Evolutionary conservation across 30 jellyfish, hydroid and myxozoan genomes (phyloP), one percentile per base, ranked within the genome.

Genomic region (Chironex yamaguchii): DNA sequence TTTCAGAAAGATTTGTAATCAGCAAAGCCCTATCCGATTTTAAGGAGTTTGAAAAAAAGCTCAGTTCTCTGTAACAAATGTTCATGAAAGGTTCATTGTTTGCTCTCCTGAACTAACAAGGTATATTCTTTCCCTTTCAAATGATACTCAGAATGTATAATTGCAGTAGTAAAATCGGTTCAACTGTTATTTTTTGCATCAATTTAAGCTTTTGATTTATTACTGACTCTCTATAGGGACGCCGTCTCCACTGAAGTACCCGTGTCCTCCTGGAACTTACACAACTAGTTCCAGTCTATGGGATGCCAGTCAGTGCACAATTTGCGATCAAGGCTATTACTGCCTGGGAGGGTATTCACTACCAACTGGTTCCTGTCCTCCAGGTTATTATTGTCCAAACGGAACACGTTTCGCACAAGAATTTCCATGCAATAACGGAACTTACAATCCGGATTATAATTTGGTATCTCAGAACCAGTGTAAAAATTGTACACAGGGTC

Each of bases 201-300:
- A n/a, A n/a, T n/a, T n/a, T n/a, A n/a, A n/a, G n/a, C n/a, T n/a
- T n/a, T n/a, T n/a, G n/a, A n/a, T n/a, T n/a, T n/a, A n/a, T n/a
- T n/a, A n/a, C n/a, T n/a, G n/a, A n/a, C 1, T 17, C 12, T 0
- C 21, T 35, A 0, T 48, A 91, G 98, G 94, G 34, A 92, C 98
- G 9, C 96, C 98, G 24, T 86, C 96, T 29, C 98, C 98, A 27
- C 86, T 97, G 6, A 92, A 92, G 52, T 92, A 33, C 31, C 97
- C 96, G 21, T 94, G 99, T 76, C 99, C 99, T 1, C 92, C 99
- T 2, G 99, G 99, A n/a, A 94, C 97, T 0, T 94, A 79, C 86
- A 86, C 97, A 0, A 94, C 76, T 67, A 88, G 97, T 58, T 69
- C 97, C 0, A 63, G 82, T 27, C 82, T 94, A 3, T 86, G 69